Conservation (phyloP, 1,140 invertebrate species). For the Calosoma granatense region DNA sequence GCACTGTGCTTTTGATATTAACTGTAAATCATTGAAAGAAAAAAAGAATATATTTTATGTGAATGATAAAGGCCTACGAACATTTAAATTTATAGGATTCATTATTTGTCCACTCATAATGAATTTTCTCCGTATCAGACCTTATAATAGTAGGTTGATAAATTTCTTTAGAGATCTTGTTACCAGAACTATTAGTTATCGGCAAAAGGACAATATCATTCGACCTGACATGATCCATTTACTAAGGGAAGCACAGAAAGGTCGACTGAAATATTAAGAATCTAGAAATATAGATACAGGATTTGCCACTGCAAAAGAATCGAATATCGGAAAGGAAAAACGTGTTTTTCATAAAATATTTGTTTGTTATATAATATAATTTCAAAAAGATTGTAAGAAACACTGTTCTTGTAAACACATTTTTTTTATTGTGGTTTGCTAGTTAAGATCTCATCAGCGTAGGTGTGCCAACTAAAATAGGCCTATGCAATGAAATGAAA, state of each 20-base stretch:
- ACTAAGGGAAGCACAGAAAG: conserved; percentile 25
- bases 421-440: no score
- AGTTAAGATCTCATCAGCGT: no score
- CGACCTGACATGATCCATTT: conserved; percentile 30
- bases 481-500: no score
- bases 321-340: no score
- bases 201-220: conserved; percentile 22
- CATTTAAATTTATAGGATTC: conserved; percentile 18
- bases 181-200: conserved; percentile 17
- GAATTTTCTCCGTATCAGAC: conserved; percentile 13
- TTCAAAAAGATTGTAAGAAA: no score
- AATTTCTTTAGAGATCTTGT: conserved; percentile 25
- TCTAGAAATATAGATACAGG: conserved; percentile 11
- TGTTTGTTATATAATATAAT: no score
- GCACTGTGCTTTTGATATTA: conserved; percentile 33
- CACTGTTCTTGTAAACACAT: no score
- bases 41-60: conserved; percentile 31
- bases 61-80: conserved; percentile 27
- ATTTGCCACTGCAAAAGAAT: conserved; percentile 12
- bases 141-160: conserved; percentile 17
- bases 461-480: no score
- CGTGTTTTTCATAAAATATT: no score
- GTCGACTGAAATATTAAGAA: conserved; percentile 16
- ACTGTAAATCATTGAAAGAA: conserved; percentile 31
- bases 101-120: conserved; percentile 15